Evolutionary conservation across 2,888 invertebrate genomes (phyloP).

Genomic region (Xestia ashworthii): DNA sequence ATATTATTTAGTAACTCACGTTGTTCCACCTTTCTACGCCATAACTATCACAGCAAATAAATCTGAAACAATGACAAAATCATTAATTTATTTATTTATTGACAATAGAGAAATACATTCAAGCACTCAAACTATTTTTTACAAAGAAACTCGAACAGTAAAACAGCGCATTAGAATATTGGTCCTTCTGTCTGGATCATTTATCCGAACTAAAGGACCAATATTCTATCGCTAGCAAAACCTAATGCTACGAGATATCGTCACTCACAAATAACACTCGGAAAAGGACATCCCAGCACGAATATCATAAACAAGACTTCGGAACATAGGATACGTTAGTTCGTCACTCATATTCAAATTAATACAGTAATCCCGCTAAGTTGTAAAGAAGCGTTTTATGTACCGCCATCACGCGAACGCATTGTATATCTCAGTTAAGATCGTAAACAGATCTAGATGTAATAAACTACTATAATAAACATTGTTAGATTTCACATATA

Average conservation of each 20-base stretch:
- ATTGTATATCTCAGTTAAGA: constrained; percentile 60
- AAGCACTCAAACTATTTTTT: neutral
- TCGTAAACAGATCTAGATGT: constrained; percentile 65
- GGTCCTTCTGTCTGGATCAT: too few relatives aligned
- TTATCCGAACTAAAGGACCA: constrained; percentile 3
- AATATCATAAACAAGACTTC: constrained; percentile 59
- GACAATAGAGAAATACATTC: neutral
- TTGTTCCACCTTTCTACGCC: constrained; percentile 75
- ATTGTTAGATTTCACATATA: constrained; percentile 55
- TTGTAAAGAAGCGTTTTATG: constrained; percentile 66
- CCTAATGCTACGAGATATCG: constrained; percentile 11
- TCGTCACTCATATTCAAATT: constrained; percentile 68
- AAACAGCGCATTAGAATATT: too few relatives aligned
- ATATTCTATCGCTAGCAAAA: constrained; percentile 12
- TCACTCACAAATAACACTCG: constrained; percentile 31
- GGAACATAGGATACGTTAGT: constrained; percentile 33
- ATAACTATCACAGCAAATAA: constrained; percentile 73
- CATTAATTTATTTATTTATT: neutral
- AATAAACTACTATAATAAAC: constrained; percentile 59
- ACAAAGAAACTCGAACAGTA: neutral
- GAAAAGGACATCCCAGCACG: constrained; percentile 49
- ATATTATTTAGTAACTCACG: constrained; percentile 73
- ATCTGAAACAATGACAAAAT: constrained; percentile 73
- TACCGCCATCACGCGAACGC: constrained; percentile 62
- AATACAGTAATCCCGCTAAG: constrained; percentile 64